A percentile compares a stretch with the other conserved stretches of the same genome.
Evolutionary conservation across 2,888 invertebrate genomes (phyloP).

Genomic region (Drosophila niveifrons): DNA sequence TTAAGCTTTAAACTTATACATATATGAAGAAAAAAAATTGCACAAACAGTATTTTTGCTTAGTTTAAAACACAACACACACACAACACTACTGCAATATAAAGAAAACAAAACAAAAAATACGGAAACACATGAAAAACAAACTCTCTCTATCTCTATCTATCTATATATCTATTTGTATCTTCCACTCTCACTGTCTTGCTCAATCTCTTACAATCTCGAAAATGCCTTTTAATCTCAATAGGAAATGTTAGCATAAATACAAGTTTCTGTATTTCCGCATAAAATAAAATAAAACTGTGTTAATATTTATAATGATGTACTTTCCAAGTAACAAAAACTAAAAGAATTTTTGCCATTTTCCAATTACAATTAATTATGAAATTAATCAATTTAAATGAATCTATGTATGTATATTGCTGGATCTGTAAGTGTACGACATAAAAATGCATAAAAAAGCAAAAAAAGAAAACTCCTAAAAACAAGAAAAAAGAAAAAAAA

Average conservation of each 20-base stretch:
- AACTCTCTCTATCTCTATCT: slow-evolving; percentile 18
- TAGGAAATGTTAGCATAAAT: slow-evolving; percentile 25
- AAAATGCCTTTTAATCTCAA: slow-evolving; percentile 54
- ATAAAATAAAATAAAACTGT: slow-evolving; percentile 68
- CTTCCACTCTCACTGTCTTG: background rate
- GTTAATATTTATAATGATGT: slow-evolving; percentile 72
- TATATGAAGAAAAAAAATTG: slow-evolving; percentile 65
- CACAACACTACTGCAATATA: slow-evolving; percentile 39
- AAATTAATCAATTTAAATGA: slow-evolving; percentile 50
- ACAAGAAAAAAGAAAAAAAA: slow-evolving; percentile 46
- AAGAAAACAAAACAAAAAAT: slow-evolving; percentile 38
- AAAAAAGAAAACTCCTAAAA: slow-evolving; percentile 35
- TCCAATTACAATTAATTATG: slow-evolving; percentile 42
- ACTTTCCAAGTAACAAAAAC: slow-evolving; percentile 36
- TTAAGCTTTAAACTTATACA: slow-evolving; percentile 65
- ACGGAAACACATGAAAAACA: background rate
- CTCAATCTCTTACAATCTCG: slow-evolving; percentile 23
- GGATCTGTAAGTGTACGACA: slow-evolving; percentile 74
- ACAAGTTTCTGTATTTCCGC: slow-evolving; percentile 24
- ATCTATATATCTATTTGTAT: background rate
- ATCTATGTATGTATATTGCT: slow-evolving; percentile 62
- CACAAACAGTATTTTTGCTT: slow-evolving; percentile 84
- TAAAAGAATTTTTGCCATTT: slow-evolving; percentile 61
- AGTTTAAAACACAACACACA: slow-evolving; percentile 53
- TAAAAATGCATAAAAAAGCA: slow-evolving; percentile 57